Conservation (phyloP, 2,888 invertebrate species). For the Stegophylla sp. region DNA sequence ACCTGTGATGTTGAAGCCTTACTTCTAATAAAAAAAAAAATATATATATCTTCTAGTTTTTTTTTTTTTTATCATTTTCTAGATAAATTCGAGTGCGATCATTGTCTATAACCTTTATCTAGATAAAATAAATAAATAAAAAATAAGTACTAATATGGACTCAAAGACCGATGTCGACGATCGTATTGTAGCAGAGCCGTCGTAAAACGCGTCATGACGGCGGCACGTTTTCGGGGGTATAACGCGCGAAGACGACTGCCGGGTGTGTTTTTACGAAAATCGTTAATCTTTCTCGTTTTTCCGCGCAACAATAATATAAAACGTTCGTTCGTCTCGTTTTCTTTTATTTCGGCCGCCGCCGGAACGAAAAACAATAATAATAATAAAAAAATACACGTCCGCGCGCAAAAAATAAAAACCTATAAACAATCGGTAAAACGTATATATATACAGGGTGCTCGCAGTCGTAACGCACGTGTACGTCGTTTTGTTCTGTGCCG, state of each 20-base stretch:
- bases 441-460: not conserved
- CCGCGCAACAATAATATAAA: slow-evolving; percentile 1
- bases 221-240: slow-evolving; percentile 15
- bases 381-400: slow-evolving; percentile 4
- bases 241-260: slow-evolving; percentile 14
- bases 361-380: not conserved
- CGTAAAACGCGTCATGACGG: slow-evolving; percentile 11
- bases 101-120: too few relatives aligned
- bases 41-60: too few relatives aligned
- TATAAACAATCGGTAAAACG: not conserved
- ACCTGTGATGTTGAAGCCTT: too few relatives aligned
- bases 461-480: too few relatives aligned
- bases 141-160: too few relatives aligned
- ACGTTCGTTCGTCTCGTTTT: slow-evolving; percentile 4
- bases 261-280: slow-evolving; percentile 6
- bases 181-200: not conserved
- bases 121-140: too few relatives aligned
- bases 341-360: not conserved
- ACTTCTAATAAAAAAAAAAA: too few relatives aligned
- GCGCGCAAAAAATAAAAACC: not conserved
- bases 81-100: too few relatives aligned
- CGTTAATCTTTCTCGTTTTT: slow-evolving; percentile 46
- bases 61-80: too few relatives aligned
- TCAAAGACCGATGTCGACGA: too few relatives aligned
- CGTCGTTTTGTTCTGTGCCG: too few relatives aligned